phyloP scores from a whole-genome alignment of 2,797 vertebrate species.

The Sandelia bainsii region DNA sequence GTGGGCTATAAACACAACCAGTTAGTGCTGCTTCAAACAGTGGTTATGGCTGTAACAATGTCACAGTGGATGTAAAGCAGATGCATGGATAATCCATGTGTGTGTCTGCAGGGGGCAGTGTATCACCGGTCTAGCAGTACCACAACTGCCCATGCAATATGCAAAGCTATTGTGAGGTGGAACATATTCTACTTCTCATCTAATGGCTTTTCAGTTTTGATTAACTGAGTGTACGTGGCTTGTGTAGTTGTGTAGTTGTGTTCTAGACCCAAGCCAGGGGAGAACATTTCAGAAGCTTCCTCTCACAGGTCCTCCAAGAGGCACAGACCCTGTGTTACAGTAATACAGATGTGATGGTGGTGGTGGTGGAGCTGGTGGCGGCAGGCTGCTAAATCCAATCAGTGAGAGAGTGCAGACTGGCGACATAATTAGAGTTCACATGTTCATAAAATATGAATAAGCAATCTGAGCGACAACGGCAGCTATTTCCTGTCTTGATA shows the following conservation, averaged over 20 bases:
- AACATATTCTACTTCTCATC: constrained; percentile 59
- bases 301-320: constrained; percentile 40
- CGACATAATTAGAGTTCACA: constrained; percentile 64
- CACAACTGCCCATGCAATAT: constrained; percentile 10
- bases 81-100: neutral
- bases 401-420: constrained; percentile 44
- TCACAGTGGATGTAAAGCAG: neutral
- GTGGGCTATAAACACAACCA: constrained; percentile 6
- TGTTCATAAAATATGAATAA: constrained; percentile 71
- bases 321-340: constrained; percentile 15
- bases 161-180: constrained; percentile 46
- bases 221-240: constrained; percentile 57
- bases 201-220: constrained; percentile 73
- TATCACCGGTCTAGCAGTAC: constrained; percentile 36
- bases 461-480: constrained; percentile 37
- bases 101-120: constrained; percentile 74
- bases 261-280: constrained; percentile 35
- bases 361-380: constrained; percentile 17
- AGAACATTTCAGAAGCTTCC: constrained; percentile 49
- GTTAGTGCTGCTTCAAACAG: constrained; percentile 5
- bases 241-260: constrained; percentile 46
- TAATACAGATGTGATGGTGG: constrained; percentile 43
- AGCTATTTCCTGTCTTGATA: constrained; percentile 37
- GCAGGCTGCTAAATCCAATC: constrained; percentile 56
- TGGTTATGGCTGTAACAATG: neutral